Evolutionary conservation across 35 echinoderm and acorn worm species (phyloP).

Genomic region (Chiridota heheva): DNA sequence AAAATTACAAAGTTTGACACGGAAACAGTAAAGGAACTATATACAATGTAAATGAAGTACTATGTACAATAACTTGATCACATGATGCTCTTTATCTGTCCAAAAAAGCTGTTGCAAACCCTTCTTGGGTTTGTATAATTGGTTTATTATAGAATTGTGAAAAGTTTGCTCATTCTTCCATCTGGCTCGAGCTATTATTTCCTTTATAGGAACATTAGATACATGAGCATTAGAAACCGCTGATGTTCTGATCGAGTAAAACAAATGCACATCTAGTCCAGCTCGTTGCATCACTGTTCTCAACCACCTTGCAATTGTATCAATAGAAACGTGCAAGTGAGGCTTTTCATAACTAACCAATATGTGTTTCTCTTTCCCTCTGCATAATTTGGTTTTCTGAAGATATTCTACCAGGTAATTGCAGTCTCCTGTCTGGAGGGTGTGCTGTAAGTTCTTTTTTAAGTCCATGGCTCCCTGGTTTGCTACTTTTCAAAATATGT

Average conservation of each 20-base stretch:
- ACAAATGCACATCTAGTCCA: slow-evolving; percentile 20
- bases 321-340: neutral
- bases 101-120: neutral
- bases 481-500: slow-evolving; percentile 20
- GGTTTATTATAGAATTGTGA: slow-evolving; percentile 37
- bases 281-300: slow-evolving; percentile 5
- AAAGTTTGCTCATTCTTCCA: slow-evolving; percentile 26
- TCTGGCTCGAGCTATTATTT: neutral
- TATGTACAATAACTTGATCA: too few species aligned
- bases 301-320: slow-evolving; percentile 24
- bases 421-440: slow-evolving; percentile 16
- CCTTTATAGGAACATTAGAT: neutral
- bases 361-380: neutral
- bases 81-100: neutral
- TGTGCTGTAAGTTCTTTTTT: slow-evolving; percentile 15
- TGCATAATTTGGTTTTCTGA: slow-evolving; percentile 23
- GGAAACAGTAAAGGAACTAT: neutral
- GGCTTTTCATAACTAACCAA: slow-evolving; percentile 45
- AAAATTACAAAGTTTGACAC: neutral
- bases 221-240: neutral
- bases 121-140: neutral
- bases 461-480: neutral
- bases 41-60: too few species aligned
- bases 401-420: neutral
- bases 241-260: slow-evolving; percentile 1